Conservation (phyloP, 2,888 invertebrate genomes). For the Exocentrus adspersus region DNA sequence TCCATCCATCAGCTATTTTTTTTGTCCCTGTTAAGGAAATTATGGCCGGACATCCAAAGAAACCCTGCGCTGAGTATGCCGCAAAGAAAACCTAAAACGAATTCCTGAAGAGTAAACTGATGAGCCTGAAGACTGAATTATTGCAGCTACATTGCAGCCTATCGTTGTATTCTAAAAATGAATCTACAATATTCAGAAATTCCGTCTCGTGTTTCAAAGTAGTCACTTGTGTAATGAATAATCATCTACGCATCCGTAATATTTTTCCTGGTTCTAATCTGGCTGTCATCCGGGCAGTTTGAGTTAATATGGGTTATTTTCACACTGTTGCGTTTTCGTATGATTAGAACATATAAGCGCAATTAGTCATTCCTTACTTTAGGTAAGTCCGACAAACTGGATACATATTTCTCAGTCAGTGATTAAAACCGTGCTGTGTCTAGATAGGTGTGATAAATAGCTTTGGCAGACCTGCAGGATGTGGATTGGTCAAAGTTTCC, state of each 20-base stretch:
- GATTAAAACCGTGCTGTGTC: constrained; percentile 46
- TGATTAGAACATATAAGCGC: constrained; percentile 35
- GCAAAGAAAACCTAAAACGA: no score
- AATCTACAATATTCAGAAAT: constrained; percentile 1
- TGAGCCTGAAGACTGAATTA: no score
- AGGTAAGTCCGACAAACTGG: constrained; percentile 36
- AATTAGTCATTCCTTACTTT: constrained; percentile 35
- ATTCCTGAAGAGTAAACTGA: no score
- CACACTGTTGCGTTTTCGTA: constrained; percentile 23
- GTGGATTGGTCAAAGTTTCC: constrained; percentile 50
- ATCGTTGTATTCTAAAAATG: no score
- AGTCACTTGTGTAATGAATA: neutral
- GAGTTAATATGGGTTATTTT: constrained; percentile 14
- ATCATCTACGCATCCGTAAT: neutral
- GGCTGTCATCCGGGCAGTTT: neutral
- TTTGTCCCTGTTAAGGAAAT: no score
- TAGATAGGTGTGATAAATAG: constrained; percentile 51
- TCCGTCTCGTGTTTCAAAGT: no score
- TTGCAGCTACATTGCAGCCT: no score
- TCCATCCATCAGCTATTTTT: no score
- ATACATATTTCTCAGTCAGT: constrained; percentile 44
- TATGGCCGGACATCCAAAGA: no score
- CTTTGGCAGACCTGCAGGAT: constrained; percentile 54
- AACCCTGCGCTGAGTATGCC: no score
- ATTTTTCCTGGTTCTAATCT: neutral